A percentile compares a stretch with the other conserved stretches of the same genome.
phyloP scores from a whole-genome alignment of 2,888 invertebrate species.

The Chrysolina haemoptera region DNA sequence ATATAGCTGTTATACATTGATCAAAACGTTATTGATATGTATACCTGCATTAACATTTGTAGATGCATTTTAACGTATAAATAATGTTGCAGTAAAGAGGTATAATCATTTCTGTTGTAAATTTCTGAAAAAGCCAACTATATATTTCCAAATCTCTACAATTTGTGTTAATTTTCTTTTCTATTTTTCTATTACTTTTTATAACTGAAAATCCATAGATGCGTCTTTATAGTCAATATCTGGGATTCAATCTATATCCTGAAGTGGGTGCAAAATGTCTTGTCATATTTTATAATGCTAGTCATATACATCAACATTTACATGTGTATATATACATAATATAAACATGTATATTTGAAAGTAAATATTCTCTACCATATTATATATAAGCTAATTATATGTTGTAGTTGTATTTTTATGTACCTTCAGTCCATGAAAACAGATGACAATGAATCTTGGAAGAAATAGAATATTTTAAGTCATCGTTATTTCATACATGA shows the following conservation, averaged over 20 bases:
- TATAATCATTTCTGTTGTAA: no score
- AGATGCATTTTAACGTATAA: no score
- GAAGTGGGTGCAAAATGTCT: neutral
- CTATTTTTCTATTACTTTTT: neutral
- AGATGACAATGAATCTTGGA: neutral
- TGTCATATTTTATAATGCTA: slow-evolving; percentile 10
- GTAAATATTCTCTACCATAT: neutral
- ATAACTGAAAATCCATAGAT: neutral
- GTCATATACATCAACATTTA: slow-evolving; percentile 8
- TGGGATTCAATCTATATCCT: neutral
- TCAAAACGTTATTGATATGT: no score
- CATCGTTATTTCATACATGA: no score
- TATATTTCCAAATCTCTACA: no score
- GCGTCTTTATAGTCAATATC: neutral
- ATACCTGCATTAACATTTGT: no score
- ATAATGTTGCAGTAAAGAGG: no score
- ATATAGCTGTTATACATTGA: no score
- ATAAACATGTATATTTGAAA: neutral
- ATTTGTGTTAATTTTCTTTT: neutral
- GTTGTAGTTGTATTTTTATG: neutral
- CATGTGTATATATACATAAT: no score
- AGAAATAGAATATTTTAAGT: neutral
- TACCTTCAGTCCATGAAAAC: neutral
- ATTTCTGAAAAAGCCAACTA: no score
- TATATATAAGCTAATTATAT: slow-evolving; percentile 3